These are phyloP conservation scores for Rattus norvegicus DNA, from an alignment of 2,113 vertebrate genomes.

Conservation along the genomic window DNA sequence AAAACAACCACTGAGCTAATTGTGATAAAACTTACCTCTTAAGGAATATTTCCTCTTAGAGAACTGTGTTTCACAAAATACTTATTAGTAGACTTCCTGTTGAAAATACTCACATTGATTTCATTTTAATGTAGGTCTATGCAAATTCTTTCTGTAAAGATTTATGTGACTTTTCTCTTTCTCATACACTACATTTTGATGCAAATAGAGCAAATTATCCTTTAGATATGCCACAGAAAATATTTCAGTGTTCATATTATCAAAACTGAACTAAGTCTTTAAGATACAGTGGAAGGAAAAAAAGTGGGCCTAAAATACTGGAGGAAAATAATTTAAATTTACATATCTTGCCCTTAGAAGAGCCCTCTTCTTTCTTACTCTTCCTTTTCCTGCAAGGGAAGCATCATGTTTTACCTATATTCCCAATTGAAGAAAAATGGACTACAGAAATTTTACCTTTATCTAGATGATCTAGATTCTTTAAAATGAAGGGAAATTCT, in stretches of 20 bases:
- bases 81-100: neutral
- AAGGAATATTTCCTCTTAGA: conserved; percentile 21
- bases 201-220: neutral
- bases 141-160: neutral
- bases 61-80: neutral
- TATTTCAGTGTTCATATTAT: neutral
- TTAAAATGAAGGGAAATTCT: neutral
- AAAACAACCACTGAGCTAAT: conserved; percentile 15
- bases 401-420: rapidly evolving
- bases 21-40: conserved; percentile 20
- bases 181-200: neutral
- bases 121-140: neutral
- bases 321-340: neutral
- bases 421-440: neutral
- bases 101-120: neutral
- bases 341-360: neutral
- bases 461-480: neutral
- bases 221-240: neutral
- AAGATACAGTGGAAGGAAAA: neutral
- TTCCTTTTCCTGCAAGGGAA: neutral
- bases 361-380: neutral
- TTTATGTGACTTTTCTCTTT: neutral
- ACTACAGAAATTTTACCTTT: neutral
- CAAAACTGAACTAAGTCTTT: too few relatives aligned
- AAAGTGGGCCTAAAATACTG: neutral